Evolutionary conservation across 2,888 invertebrate genomes (phyloP).

Genomic region (Emmelina monodactyla): DNA sequence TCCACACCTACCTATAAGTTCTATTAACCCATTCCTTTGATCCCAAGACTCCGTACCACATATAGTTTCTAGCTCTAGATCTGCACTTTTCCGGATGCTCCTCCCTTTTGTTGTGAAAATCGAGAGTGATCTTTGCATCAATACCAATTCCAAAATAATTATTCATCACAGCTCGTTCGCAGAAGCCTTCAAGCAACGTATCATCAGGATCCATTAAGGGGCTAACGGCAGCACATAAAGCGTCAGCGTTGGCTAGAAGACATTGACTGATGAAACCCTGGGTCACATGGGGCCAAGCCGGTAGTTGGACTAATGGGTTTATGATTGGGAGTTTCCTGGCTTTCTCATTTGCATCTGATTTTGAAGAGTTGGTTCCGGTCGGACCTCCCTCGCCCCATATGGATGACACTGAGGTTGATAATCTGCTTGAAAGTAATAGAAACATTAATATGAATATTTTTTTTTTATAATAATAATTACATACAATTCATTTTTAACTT

Average conservation of each 20-base stretch:
- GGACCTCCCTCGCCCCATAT: conserved; percentile 55
- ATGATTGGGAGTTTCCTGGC: conserved; percentile 85
- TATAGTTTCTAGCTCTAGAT: conserved; percentile 92
- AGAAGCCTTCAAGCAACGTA: conserved; percentile 85
- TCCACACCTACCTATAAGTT: conserved; percentile 78
- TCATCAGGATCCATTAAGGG: conserved; percentile 94
- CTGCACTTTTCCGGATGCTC: conserved; percentile 97
- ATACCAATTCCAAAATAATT: conserved; percentile 99
- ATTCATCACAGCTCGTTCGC: conserved; percentile 97
- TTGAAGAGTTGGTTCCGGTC: conserved; percentile 28
- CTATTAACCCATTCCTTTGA: conserved; percentile 85
- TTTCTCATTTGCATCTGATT: conserved; percentile 62
- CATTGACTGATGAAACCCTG: conserved; percentile 94
- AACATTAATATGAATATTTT: not conserved
- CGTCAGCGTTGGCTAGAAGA: conserved; percentile 93
- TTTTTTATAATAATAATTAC: not conserved
- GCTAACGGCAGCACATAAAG: conserved; percentile 94
- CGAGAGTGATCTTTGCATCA: conserved; percentile 96
- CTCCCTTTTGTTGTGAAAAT: conserved; percentile 96
- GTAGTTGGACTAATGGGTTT: conserved; percentile 85
- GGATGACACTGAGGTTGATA: conserved; percentile 61
- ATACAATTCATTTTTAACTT: conserved; percentile 24
- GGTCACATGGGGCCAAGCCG: conserved; percentile 85
- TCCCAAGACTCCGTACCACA: conserved; percentile 90
- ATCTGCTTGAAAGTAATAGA: conserved; percentile 29